These are phyloP conservation scores for Benthosema pterotum DNA, from an alignment of 2,797 vertebrate genomes.

Conservation along the genomic window DNA sequence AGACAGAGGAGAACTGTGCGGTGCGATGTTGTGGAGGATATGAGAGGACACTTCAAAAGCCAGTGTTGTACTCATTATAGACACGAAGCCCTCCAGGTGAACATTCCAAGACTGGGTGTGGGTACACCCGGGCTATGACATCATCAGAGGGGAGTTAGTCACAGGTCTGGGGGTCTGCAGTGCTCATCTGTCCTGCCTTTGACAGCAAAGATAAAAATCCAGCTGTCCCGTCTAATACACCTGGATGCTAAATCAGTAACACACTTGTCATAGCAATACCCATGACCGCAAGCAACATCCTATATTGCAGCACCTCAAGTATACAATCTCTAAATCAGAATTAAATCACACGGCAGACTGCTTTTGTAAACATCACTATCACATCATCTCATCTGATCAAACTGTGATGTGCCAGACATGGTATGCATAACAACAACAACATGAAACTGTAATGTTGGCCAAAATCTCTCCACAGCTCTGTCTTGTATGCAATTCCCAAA, in stretches of 20 bases:
- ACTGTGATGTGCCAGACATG: constrained; percentile 10
- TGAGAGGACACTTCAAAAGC: constrained; percentile 2
- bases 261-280: not conserved
- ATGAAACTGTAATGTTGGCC: not conserved
- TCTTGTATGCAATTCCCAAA: constrained; percentile 9
- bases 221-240: constrained; percentile 2
- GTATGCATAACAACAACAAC: constrained; percentile 5
- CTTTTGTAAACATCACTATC: not conserved
- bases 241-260: not conserved
- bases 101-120: constrained; percentile 58
- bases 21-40: not conserved
- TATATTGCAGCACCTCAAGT: not conserved
- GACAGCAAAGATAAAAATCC: constrained; percentile 19
- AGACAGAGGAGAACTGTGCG: constrained; percentile 32
- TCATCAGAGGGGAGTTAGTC: constrained; percentile 13
- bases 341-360: not conserved
- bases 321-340: not conserved
- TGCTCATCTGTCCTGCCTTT: not conserved
- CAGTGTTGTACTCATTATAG: not conserved
- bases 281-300: not conserved
- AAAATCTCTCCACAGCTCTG: not conserved
- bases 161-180: constrained; percentile 12
- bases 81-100: constrained; percentile 49
- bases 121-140: constrained; percentile 33
- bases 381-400: constrained; percentile 3